Evolutionary conservation across 2,797 vertebrate genomes (phyloP), one percentile per base, ranked within the genome.

Genomic region (Chelon auratus): DNA sequence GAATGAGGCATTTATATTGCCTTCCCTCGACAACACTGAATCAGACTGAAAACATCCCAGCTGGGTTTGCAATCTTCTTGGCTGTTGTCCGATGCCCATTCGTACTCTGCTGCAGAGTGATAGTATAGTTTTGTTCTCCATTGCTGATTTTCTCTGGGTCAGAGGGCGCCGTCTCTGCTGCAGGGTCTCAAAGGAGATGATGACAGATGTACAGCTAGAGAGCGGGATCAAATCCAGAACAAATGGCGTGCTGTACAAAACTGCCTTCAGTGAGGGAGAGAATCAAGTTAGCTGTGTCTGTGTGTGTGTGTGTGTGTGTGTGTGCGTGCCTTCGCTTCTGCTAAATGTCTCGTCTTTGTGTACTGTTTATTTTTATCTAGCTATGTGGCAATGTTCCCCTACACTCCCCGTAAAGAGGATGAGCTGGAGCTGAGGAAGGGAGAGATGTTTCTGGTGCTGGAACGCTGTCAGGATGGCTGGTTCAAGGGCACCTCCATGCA

Each of bases 401-500:
- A 99, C 61, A 88, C 92, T 45, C 98, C 98, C 40, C 96, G 97
- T 20, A 99, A 99, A 80, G 98, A 99, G 22, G 98, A 99, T n/a
- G 98, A 99, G 77, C 93, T 99, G 86, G 98, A 99, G 71, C 93
- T 99, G 71, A 94, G 97, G 61, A 99, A 99, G 86, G 98, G 98
- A 3, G 97, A 99, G 93, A 99, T 99, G 97, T 99, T 99, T 81
- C 92, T 99, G 13, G 98, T 99, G 56, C 95, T 99, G 88, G 98
- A 99, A 55, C 97, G 97, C 82, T 99, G 98, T 91, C 97, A 99
- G 80, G 98, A 99, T 17, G 98, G 98, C 87, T 99, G 98, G 98
- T 99, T 98, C 94, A 99, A 99, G 91, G 98, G 98, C 82, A 98
- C 97, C 3, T 99, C 98, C 45, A 98, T 99, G 97, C 97, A 99